Evolutionary conservation across 2,888 invertebrate genomes (phyloP).

Genomic region (Xanthorhoe spadicearia): DNA sequence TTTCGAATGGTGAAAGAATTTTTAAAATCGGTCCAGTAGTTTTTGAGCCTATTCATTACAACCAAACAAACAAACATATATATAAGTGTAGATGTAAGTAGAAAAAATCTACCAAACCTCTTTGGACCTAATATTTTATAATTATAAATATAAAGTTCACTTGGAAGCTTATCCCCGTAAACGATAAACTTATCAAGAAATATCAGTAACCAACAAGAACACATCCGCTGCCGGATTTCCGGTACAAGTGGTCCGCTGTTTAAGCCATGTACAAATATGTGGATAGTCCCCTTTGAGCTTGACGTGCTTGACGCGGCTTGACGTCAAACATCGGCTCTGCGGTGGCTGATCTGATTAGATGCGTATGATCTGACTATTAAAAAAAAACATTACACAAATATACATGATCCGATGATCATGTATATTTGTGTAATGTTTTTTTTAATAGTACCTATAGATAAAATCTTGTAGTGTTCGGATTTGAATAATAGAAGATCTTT

Average conservation of each 20-base stretch:
- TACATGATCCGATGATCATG: no score
- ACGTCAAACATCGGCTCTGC: slow-evolving; percentile 34
- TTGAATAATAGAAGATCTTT: background rate
- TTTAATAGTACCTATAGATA: background rate
- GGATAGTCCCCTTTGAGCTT: slow-evolving; percentile 29
- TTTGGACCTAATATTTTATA: no score
- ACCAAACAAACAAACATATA: no score
- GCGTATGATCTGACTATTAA: no score
- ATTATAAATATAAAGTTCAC: no score
- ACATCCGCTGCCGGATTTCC: slow-evolving; percentile 26
- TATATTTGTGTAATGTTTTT: slow-evolving; percentile 8
- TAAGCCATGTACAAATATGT: slow-evolving; percentile 26
- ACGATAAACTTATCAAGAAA: slow-evolving; percentile 6
- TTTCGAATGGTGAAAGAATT: no score
- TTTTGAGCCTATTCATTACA: no score
- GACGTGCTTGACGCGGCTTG: slow-evolving; percentile 37
- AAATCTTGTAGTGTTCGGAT: background rate
- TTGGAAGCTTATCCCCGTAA: background rate
- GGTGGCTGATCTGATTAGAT: slow-evolving; percentile 38
- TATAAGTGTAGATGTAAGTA: no score
- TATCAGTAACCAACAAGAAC: slow-evolving; percentile 10
- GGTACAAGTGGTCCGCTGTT: slow-evolving; percentile 23
- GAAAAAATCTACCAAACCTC: no score
- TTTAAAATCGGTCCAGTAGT: no score
- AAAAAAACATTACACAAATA: no score